Base-by-base conservation (phyloP, 2,888 invertebrate genomes). In the Macaria liturata region DNA sequence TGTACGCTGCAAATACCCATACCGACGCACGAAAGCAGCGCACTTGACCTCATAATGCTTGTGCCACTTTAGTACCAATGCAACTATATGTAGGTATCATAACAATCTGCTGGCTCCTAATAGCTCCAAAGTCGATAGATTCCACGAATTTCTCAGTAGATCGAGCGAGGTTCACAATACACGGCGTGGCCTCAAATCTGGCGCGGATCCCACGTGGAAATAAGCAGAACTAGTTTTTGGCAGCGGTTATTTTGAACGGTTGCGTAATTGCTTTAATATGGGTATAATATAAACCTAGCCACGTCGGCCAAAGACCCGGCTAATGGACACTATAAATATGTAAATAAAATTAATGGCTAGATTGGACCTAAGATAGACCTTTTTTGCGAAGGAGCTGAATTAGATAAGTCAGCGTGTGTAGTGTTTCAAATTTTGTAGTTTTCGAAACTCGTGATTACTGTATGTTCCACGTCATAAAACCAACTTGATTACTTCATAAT, bases 141-240 rank as follows among this genome's bases (percentile, higher is more conserved):
- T 54, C 50, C 61, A 52, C 46, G 53, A 46, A 53, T 58, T 54
- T 65, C 64, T 54, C 49, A 59, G 57, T 60, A 60, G 51, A 62
- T 62, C 54, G 45, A 50, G 50, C 59, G 57, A 66, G 62, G 46
- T 65, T 49, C 57, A 49, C 54, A 58, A 57, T 50, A 66, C 63
- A 72, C 70, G 72, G 68, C 68, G 69, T 61, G 57, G 57, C 62
- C 63, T 63, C 58, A 59, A 63, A 62, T 63, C 71, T 76, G 78
- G 76, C 76, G 76, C 68, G 50, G 72, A 73, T 79, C 83, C 80
- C 82, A 81, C 83, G 79, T 85, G 81, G 64, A 64, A 63, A 67
- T 62, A 58, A 46, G 60, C 56, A 32, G 79, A 84, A 84, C 88
- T 86, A 84, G 87, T 89, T 89, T 90, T 88, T 87, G 81, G 84